Evolutionary conservation across 2,113 vertebrate species (phyloP).

Genomic region (Peromyscus californicus): DNA sequence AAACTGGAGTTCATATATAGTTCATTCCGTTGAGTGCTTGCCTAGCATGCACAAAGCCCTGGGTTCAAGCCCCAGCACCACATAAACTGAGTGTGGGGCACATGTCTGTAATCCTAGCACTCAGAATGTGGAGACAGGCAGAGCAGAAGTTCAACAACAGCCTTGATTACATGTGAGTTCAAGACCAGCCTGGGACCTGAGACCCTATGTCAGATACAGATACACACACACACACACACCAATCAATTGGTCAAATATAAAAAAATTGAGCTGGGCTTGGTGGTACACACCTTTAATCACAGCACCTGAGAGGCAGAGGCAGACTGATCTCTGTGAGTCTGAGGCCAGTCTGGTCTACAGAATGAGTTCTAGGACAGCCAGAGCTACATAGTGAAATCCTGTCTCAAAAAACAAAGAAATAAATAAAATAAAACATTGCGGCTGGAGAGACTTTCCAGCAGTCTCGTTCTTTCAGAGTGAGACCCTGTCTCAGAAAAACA

Average conservation of each 20-base stretch:
- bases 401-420: not conserved
- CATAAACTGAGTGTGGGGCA: not conserved
- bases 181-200: too few species aligned
- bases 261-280: too few species aligned
- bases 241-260: too few species aligned
- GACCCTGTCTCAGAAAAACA: too few species aligned
- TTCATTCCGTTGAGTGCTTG: not conserved
- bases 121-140: not conserved
- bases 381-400: not conserved
- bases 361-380: too few species aligned
- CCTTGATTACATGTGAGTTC: not conserved
- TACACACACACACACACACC: not conserved
- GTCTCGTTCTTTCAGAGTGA: too few species aligned
- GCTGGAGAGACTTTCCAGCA: too few species aligned
- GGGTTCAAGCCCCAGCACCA: not conserved
- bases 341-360: too few species aligned
- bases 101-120: not conserved
- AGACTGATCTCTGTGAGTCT: too few species aligned
- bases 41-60: not conserved
- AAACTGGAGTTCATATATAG: not conserved
- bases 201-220: too few species aligned
- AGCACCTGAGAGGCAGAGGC: too few species aligned
- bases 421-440: not conserved
- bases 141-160: not conserved
- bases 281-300: too few species aligned